phyloP scores from a whole-genome alignment of 2,888 invertebrate genomes.

The Strigamia transsilvanica region DNA sequence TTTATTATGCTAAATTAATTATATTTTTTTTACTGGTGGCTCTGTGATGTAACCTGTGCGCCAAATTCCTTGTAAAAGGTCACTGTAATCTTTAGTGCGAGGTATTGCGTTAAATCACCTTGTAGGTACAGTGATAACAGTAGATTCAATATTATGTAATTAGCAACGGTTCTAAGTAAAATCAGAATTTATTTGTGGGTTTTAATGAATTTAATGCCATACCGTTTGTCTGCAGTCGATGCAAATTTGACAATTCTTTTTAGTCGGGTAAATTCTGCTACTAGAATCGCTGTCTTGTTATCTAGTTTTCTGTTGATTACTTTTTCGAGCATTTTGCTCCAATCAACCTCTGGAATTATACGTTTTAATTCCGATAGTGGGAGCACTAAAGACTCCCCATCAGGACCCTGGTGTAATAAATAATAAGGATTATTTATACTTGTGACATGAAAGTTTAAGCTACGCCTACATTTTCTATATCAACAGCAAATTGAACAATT shows the following conservation, averaged over 20 bases:
- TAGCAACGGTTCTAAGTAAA: background rate
- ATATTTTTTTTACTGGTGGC: background rate
- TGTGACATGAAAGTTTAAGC: too few species aligned
- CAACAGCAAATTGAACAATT: conserved; percentile 22
- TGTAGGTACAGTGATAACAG: conserved; percentile 23
- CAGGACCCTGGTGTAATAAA: conserved; percentile 1
- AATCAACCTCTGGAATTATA: background rate
- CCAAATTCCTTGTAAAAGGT: background rate
- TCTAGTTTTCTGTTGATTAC: conserved; percentile 4
- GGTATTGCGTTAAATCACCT: background rate
- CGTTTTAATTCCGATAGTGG: conserved; percentile 10
- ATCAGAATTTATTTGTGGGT: background rate
- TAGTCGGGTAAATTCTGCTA: background rate
- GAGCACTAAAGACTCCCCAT: conserved; percentile 6
- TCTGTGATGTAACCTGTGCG: background rate
- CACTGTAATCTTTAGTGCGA: background rate
- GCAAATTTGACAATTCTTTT: background rate
- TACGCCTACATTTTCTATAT: background rate
- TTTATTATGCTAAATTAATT: background rate
- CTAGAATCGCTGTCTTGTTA: background rate
- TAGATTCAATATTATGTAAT: conserved; percentile 20
- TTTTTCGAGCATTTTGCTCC: background rate
- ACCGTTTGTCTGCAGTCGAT: background rate
- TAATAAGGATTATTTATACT: too few species aligned
- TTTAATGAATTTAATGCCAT: background rate